Evolutionary conservation across 2,797 vertebrate genomes (phyloP), one percentile per base, ranked within the genome.

Genomic region (Sparidentex hasta): DNA sequence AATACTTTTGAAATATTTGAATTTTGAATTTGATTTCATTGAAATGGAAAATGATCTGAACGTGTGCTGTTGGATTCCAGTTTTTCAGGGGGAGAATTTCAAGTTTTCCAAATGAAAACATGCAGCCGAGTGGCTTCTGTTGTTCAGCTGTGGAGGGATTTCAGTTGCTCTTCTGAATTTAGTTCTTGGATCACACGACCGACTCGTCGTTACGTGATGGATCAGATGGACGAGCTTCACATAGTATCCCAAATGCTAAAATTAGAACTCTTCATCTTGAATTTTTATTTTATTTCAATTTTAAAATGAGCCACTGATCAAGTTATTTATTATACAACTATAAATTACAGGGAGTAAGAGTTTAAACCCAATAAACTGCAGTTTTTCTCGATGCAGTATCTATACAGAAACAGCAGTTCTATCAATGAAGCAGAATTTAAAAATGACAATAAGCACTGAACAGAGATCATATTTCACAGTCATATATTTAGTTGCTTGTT

Each of bases 311-410:
- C 38, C 2, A 11, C 38, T 38, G 7, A 38, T 38, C 38, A 38
- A 38, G 38, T 9, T 38, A 38, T 38, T 9, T 38, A 46, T 59
- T 8, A 11, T 16, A 64, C 17, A 52, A 25, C 29, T 33, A 29
- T 63, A 71, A 59, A 58, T 38, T 12, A 25, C 2, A 7, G 48
- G 62, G 16, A 12, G n/a, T n/a, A n/a, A 25, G 33, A 71, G 8
- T 48, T 81, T 7, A 58, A 83, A 47, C 21, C 29, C 5, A 14
- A 46, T 41, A 3, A 41, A 55, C 16, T 5, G 6, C 5, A 33
- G 48, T 11, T 69, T 61, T 71, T 58, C n/a, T 25, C 29, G 17
- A 61, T 50, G 17, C 52, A 62, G 23, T 71, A 61, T 65, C 51
- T 43, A 16, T 38, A 38, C 33, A 38, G 33, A 38, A 8, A 38